These are phyloP conservation scores for Valencia hispanica DNA, from an alignment of 2,797 vertebrate genomes.

Conservation along the genomic window DNA sequence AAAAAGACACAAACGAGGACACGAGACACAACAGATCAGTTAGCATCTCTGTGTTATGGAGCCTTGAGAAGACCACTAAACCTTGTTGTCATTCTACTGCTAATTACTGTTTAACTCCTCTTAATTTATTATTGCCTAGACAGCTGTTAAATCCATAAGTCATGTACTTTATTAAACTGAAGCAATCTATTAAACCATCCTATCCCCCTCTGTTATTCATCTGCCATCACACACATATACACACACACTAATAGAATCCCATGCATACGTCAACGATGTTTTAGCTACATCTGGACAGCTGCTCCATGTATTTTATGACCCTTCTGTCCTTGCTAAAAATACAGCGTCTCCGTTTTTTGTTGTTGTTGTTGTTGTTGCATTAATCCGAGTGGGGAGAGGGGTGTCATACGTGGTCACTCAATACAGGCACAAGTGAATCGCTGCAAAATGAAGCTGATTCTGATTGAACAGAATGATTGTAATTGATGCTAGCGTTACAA, in stretches of 20 bases:
- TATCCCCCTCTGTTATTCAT: neutral
- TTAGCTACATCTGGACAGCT: conserved; percentile 48
- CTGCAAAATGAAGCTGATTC: neutral
- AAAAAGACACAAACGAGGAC: neutral
- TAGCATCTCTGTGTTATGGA: neutral
- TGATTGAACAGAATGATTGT: neutral
- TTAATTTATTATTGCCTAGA: conserved; percentile 5
- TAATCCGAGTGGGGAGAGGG: neutral
- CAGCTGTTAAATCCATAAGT: neutral
- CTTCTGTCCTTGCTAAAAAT: conserved; percentile 14
- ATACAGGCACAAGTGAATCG: neutral
- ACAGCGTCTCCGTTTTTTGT: conserved; percentile 11
- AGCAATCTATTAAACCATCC: conserved; percentile 8
- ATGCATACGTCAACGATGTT: conserved; percentile 12
- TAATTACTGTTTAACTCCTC: conserved; percentile 1
- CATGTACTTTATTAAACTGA: neutral
- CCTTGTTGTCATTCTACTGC: neutral
- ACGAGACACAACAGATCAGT: neutral
- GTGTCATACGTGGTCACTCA: neutral
- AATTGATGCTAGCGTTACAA: neutral
- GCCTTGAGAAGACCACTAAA: neutral
- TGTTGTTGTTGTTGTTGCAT: conserved; percentile 5
- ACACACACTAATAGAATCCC: conserved; percentile 13
- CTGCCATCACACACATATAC: conserved; percentile 3
- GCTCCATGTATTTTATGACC: conserved; percentile 17